Base-by-base conservation (phyloP, 1,140 invertebrate genomes). In the Spodoptera litura region DNA sequence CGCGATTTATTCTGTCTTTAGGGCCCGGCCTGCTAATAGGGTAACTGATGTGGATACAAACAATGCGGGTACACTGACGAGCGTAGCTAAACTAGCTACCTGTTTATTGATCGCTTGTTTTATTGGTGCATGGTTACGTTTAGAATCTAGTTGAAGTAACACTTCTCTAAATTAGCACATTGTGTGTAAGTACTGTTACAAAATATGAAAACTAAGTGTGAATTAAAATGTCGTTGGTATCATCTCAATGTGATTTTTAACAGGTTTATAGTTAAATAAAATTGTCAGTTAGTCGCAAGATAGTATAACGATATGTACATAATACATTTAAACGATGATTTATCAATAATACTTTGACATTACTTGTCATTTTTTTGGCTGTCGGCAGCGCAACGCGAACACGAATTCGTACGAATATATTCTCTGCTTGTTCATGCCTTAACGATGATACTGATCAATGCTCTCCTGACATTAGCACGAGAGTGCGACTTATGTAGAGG, bases 171-270 rank as follows among this genome's bases (percentile, higher is more conserved):
- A 44, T 64, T 44, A 64, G 61, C 31, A 44, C 61, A 15, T 31
- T 31, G 31, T 31, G 4, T 44, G 38, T 5, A 44, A 44, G 38
- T 31, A n/a, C 49, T 31, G 66, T 53, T 68, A 68, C 15, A 68
- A 68, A 70, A 31, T 64, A 64, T 49, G 13, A 64, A 15, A 64
- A 44, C 31, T 15, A 70, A n/a, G 49, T 52, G 66, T 31, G 66
- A 58, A 49, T 66, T 38, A 72, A 72, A 72, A 51, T 73, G 38
- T 27, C 20, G 13, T 35, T 49, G 10, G 59, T 73, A 2, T 59
- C 56, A 49, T 51, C 31, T 13, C 51, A 44, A 55, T 25, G 71
- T 25, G 71, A 75, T 27, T 75, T 75, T 55, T 75, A 75, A 75
- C 73, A 64, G 20, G 27, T 75, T 20, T n/a, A 75, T 35, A 27